These are phyloP conservation scores for Micropoecilia bifurca DNA, from an alignment of 2,797 vertebrate species.

Conservation along the genomic window DNA sequence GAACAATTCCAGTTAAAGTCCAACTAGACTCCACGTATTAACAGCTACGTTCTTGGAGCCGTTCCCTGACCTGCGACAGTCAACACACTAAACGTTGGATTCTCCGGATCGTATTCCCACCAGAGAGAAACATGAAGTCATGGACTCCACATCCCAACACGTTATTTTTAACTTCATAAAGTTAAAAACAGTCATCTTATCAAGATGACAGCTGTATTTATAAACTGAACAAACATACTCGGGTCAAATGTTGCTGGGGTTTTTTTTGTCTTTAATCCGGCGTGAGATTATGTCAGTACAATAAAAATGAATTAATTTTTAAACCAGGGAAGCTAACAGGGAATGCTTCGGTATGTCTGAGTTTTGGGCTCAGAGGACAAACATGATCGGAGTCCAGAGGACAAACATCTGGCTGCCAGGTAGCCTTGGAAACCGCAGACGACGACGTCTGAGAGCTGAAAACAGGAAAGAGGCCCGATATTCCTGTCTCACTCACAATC, in stretches of 20 bases:
- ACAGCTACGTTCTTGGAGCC: not conserved
- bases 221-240: not conserved
- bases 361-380: slow-evolving; percentile 40
- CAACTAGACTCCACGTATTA: no score
- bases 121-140: not conserved
- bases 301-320: not conserved
- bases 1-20: no score
- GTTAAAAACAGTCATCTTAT: not conserved
- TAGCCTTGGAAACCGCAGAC: slow-evolving; percentile 54
- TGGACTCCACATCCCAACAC: not conserved
- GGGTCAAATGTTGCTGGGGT: not conserved
- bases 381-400: slow-evolving; percentile 40
- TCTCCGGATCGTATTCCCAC: not conserved
- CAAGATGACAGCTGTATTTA: not conserved
- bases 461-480: slow-evolving; percentile 56
- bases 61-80: not conserved
- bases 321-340: not conserved
- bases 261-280: not conserved
- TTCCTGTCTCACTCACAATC: slow-evolving; percentile 38
- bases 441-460: slow-evolving; percentile 29
- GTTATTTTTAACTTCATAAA: not conserved
- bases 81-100: not conserved
- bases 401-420: slow-evolving; percentile 67
- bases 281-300: not conserved
- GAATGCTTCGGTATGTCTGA: slow-evolving; percentile 4